These are phyloP conservation scores for Zhuqinia jingwanae DNA, from an alignment of 2,888 invertebrate species.

Conservation along the genomic window DNA sequence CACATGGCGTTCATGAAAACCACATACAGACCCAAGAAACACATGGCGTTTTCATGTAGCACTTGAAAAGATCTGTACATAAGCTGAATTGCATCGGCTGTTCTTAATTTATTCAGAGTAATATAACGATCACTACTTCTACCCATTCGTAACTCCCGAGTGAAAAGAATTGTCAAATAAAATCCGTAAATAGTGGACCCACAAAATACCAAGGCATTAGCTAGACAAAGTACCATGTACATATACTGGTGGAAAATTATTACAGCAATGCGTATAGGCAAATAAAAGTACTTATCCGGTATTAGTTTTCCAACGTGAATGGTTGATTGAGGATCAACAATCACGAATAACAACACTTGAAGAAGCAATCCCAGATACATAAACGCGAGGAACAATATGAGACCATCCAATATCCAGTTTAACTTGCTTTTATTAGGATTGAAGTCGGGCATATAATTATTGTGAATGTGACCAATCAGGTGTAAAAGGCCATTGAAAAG, in stretches of 20 bases:
- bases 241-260: too few species aligned
- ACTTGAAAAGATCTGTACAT: background rate
- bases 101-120: background rate
- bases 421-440: background rate
- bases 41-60: background rate
- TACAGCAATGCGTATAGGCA: too few species aligned
- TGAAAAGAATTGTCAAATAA: background rate
- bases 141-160: background rate
- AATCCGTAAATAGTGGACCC: constrained; percentile 12
- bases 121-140: background rate
- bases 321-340: too few species aligned
- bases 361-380: too few species aligned
- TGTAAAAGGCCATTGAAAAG: too few species aligned
- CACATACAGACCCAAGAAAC: background rate
- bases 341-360: too few species aligned
- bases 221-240: too few species aligned
- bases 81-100: background rate
- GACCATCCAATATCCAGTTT: background rate
- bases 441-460: background rate
- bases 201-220: too few species aligned
- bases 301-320: too few species aligned
- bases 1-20: background rate
- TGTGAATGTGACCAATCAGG: too few species aligned
- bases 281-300: too few species aligned
- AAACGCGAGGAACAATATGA: too few species aligned